Conservation (phyloP, 2,113 vertebrate species). For the Tragelaphus strepsiceros region DNA sequence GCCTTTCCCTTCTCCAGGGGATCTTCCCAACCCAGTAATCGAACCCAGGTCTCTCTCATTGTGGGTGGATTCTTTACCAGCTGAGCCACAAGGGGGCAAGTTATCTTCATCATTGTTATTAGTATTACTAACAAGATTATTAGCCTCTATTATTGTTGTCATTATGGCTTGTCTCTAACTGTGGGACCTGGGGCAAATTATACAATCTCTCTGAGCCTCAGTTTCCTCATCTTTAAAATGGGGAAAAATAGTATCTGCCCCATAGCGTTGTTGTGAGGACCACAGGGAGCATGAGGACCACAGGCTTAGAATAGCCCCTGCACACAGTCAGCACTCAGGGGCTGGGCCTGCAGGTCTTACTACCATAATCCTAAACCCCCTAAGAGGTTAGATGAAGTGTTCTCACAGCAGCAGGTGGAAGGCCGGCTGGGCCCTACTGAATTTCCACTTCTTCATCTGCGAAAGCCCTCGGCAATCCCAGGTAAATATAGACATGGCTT, state of each 20-base stretch:
- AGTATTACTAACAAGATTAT: not conserved
- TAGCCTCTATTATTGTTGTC: not conserved
- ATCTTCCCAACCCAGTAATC: not conserved
- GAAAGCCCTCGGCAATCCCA: not conserved
- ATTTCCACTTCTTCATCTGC: not conserved
- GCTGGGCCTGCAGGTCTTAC: not conserved
- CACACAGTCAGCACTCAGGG: not conserved
- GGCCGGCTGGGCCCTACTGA: not conserved
- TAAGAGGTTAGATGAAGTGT: not conserved
- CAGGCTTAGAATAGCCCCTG: not conserved
- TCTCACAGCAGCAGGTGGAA: not conserved
- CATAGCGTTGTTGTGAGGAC: not conserved
- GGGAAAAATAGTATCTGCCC: not conserved
- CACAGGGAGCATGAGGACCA: not conserved
- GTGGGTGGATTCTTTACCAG: not conserved
- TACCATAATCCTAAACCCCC: not conserved
- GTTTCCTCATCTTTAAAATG: slow-evolving; percentile 5
- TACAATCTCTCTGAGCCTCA: not conserved
- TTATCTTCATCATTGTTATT: not conserved
- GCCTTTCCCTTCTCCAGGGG: not conserved
- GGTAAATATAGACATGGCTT: not conserved
- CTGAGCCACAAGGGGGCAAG: not conserved
- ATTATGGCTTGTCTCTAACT: not conserved
- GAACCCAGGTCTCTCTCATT: not conserved
- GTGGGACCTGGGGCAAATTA: not conserved